Conservation (phyloP, 92 coral and sea anemone species). For the Desmophyllum pertusum region DNA sequence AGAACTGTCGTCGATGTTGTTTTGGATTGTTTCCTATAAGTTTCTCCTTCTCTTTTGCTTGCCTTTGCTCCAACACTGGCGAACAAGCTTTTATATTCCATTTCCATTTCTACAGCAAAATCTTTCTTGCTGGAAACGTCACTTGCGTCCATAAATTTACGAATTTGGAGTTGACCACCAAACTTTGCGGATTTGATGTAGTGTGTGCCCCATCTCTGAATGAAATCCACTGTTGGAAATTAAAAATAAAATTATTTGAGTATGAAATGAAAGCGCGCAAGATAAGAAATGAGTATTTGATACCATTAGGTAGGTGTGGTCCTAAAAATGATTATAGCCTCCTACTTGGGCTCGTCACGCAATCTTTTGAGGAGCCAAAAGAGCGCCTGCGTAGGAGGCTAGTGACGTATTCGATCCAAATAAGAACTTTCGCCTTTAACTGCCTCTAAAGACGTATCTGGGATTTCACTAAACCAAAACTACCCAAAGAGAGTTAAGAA, state of each 20-base stretch:
- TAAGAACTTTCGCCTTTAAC: no score
- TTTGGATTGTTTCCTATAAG: slow-evolving; percentile 29
- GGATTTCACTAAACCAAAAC: no score
- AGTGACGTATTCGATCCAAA: no score
- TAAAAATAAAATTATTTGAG: background rate
- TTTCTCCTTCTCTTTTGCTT: slow-evolving; percentile 36
- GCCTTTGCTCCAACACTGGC: slow-evolving; percentile 64
- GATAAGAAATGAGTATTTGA: background rate
- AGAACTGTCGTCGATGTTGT: slow-evolving; percentile 42
- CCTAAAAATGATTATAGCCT: no score
- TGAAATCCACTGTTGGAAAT: slow-evolving; percentile 37
- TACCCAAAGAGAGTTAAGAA: no score
- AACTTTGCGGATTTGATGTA: slow-evolving; percentile 64
- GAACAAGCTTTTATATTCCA: slow-evolving; percentile 57
- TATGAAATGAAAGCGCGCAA: background rate
- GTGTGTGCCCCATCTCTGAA: slow-evolving; percentile 60
- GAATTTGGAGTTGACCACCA: slow-evolving; percentile 61
- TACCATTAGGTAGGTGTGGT: no score
- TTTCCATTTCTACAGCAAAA: slow-evolving; percentile 55
- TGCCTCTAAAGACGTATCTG: no score
- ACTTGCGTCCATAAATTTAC: slow-evolving; percentile 48
- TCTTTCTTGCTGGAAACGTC: slow-evolving; percentile 37
- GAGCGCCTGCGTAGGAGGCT: no score
- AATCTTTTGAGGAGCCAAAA: no score
- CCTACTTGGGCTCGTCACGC: no score